These are phyloP conservation scores for Ectemnius cavifrons DNA, from an alignment of 2,888 invertebrate species.

Conservation along the genomic window DNA sequence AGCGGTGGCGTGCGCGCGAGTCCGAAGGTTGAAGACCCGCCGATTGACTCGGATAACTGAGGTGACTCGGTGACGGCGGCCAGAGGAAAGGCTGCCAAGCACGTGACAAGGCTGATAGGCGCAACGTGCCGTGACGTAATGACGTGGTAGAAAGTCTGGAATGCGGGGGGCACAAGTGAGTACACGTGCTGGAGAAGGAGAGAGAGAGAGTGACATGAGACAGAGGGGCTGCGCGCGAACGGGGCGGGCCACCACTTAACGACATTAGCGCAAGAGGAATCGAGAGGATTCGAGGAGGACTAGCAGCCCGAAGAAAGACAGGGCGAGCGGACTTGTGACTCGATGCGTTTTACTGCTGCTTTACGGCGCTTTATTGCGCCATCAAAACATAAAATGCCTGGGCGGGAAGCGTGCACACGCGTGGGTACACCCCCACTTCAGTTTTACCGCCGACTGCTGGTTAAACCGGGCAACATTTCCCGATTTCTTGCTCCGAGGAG, in stretches of 20 bases:
- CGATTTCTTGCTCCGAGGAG: constrained; percentile 55
- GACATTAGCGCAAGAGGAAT: constrained; percentile 70
- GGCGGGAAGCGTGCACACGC: constrained; percentile 72
- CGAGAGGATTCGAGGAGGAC: constrained; percentile 19
- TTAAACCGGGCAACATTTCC: constrained; percentile 63
- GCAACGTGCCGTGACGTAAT: constrained; percentile 54
- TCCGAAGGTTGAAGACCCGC: no score
- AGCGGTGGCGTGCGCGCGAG: no score
- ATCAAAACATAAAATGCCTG: constrained; percentile 78
- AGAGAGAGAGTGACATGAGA: constrained; percentile 56
- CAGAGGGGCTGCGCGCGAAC: constrained; percentile 65
- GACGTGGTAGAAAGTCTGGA: constrained; percentile 61
- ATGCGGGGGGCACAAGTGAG: constrained; percentile 36
- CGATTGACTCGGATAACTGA: no score
- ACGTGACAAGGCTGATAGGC: constrained; percentile 62
- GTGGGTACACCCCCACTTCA: constrained; percentile 72
- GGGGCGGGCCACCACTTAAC: constrained; percentile 75
- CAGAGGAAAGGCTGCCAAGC: constrained; percentile 31
- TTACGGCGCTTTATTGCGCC: constrained; percentile 78
- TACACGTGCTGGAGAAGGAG: constrained; percentile 54
- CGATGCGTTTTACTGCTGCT: constrained; percentile 78
- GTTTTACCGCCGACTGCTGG: constrained; percentile 66
- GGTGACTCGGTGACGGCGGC: no score
- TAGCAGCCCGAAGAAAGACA: constrained; percentile 38
- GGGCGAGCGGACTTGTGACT: constrained; percentile 76